Evolutionary conservation across 2,113 vertebrate species (phyloP).

Genomic region (Aviceda subcristata): DNA sequence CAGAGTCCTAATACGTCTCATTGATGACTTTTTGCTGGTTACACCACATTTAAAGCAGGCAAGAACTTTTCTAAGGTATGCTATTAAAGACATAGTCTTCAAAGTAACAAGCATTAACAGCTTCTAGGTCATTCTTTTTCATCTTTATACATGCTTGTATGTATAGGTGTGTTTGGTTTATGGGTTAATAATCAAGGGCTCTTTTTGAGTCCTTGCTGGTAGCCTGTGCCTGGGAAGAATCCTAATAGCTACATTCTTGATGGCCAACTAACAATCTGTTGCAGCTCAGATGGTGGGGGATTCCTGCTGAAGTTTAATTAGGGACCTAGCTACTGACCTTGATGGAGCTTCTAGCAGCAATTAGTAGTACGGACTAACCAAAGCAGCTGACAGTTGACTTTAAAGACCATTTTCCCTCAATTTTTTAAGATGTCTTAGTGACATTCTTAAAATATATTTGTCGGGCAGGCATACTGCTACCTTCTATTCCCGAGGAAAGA

Average conservation of each 20-base stretch:
- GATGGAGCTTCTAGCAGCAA: not conserved
- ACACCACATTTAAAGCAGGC: slow-evolving; percentile 84
- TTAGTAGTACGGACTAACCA: not conserved
- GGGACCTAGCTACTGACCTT: not conserved
- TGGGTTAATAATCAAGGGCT: not conserved
- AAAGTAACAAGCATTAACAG: not conserved
- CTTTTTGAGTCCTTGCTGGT: not conserved
- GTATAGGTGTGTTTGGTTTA: not conserved
- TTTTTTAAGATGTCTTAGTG: not conserved
- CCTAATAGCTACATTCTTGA: not conserved
- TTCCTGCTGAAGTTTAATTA: not conserved
- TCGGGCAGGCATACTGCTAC: not conserved
- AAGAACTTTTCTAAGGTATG: slow-evolving; percentile 84
- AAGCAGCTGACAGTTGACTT: not conserved
- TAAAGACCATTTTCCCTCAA: not conserved
- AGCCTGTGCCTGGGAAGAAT: not conserved
- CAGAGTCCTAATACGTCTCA: slow-evolving; percentile 87
- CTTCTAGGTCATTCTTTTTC: not conserved
- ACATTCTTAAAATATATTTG: not conserved
- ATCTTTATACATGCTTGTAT: not conserved
- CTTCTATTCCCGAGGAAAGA: not conserved
- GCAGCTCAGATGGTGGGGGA: not conserved
- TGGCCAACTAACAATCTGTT: not conserved
- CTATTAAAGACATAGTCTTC: not conserved
- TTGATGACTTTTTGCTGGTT: slow-evolving; percentile 93